phyloP scores from a whole-genome alignment of 2,797 vertebrate genomes.

The Perdix hodgsoniae region DNA sequence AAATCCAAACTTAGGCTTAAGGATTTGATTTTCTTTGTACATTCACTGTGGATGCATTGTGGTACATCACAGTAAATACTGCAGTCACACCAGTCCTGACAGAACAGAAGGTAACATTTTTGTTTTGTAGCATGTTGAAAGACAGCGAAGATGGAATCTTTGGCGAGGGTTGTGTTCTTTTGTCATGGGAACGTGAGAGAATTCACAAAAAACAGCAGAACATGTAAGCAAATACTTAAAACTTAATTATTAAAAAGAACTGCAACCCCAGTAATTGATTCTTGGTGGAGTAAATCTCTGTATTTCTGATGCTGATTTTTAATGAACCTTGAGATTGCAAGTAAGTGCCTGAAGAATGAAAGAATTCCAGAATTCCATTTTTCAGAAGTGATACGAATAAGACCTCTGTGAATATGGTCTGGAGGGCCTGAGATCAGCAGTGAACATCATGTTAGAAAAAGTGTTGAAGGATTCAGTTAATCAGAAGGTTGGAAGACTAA shows the following conservation, averaged over 20 bases:
- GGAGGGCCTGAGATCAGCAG: background rate
- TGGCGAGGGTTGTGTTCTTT: background rate
- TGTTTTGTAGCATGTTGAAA: background rate
- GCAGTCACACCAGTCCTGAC: background rate
- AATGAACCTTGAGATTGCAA: background rate
- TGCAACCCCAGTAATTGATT: background rate
- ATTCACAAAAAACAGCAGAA: background rate
- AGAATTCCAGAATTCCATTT: background rate
- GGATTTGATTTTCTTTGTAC: background rate
- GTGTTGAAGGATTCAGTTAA: background rate
- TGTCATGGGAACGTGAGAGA: background rate
- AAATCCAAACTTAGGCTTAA: background rate
- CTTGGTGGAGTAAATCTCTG: background rate
- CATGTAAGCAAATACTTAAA: background rate
- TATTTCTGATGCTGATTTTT: background rate
- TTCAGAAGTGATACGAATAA: background rate
- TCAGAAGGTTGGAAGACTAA: background rate
- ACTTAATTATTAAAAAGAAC: background rate
- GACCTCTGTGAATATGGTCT: background rate
- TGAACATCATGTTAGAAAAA: background rate
- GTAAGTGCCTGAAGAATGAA: background rate
- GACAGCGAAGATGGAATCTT: background rate
- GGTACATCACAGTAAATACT: fast-evolving
- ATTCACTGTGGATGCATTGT: background rate
- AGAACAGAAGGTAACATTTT: background rate